Percentiles rank a stretch among this genome's conserved stretches.
Conservation (phyloP, 2,113 vertebrate species). For the Datnioides undecimradiatus region DNA sequence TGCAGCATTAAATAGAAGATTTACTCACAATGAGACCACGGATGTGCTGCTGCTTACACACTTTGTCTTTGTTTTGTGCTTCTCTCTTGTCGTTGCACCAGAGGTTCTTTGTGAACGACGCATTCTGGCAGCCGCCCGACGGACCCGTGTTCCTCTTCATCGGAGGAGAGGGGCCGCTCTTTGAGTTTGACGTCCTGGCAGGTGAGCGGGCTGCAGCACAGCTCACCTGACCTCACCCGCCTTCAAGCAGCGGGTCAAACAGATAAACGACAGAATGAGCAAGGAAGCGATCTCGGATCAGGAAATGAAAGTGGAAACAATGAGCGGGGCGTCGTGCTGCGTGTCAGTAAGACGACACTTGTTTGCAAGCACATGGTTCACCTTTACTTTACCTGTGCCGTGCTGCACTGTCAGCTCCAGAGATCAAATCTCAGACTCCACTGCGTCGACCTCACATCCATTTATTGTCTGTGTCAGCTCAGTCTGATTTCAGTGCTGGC, state of each 20-base stretch:
- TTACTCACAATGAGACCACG: constrained; percentile 1
- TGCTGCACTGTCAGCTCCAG: not conserved
- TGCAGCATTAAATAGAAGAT: constrained; percentile 3
- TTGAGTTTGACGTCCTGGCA: constrained; percentile 77
- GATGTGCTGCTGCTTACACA: not conserved
- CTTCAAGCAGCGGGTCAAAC: not conserved
- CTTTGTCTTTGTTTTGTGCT: not conserved
- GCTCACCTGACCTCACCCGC: not conserved
- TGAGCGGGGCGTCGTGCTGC: not conserved
- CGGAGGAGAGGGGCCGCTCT: constrained; percentile 85
- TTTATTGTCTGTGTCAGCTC: not conserved
- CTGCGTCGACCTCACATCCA: too few species aligned
- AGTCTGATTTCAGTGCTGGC: not conserved
- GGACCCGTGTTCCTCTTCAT: constrained; percentile 89
- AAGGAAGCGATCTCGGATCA: not conserved
- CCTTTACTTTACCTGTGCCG: not conserved
- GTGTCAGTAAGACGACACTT: constrained; percentile 6
- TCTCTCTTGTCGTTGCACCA: constrained; percentile 48
- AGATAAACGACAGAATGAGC: not conserved
- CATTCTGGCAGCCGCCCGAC: constrained; percentile 71
- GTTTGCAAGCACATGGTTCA: not conserved
- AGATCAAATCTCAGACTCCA: not conserved
- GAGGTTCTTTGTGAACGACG: constrained; percentile 88
- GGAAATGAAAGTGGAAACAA: constrained; percentile 14
- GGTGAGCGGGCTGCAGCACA: constrained; percentile 71